Percentiles rank a stretch among this genome's conserved stretches.
phyloP scores from a whole-genome alignment of 2,797 vertebrate species.

The Xiphorhynchus erythropygius region DNA sequence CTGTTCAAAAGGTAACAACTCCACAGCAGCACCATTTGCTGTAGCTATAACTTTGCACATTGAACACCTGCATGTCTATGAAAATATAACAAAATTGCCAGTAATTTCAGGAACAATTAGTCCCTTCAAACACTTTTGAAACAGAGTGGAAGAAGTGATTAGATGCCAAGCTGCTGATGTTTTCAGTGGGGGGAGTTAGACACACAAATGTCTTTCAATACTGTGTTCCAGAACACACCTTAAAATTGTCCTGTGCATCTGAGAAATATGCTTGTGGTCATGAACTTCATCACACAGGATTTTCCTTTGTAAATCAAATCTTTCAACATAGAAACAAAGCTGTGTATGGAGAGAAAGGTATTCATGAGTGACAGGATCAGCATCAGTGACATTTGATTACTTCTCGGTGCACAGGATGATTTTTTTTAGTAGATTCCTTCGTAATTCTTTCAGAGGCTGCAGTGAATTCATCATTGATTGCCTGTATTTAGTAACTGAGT shows the following conservation, averaged over 20 bases:
- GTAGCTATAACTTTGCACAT: fast-evolving
- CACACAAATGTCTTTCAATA: background rate
- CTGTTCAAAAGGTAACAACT: background rate
- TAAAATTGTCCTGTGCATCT: background rate
- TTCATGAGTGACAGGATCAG: background rate
- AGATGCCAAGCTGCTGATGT: background rate
- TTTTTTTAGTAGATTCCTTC: background rate
- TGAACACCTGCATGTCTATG: background rate
- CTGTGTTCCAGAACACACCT: background rate
- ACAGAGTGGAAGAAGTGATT: background rate
- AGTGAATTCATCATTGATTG: background rate
- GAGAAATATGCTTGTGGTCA: background rate
- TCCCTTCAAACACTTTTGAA: background rate
- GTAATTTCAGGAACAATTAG: background rate
- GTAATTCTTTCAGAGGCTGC: background rate
- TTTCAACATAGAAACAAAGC: background rate
- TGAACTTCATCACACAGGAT: background rate
- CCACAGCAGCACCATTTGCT: background rate
- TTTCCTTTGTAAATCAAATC: background rate
- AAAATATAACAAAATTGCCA: background rate
- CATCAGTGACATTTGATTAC: background rate
- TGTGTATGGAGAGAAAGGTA: fast-evolving
- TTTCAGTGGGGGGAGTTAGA: background rate
- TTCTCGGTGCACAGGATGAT: background rate
- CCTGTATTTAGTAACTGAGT: background rate